Conservation (phyloP, 2,113 vertebrate genomes). For the Collichthys lucidus region DNA sequence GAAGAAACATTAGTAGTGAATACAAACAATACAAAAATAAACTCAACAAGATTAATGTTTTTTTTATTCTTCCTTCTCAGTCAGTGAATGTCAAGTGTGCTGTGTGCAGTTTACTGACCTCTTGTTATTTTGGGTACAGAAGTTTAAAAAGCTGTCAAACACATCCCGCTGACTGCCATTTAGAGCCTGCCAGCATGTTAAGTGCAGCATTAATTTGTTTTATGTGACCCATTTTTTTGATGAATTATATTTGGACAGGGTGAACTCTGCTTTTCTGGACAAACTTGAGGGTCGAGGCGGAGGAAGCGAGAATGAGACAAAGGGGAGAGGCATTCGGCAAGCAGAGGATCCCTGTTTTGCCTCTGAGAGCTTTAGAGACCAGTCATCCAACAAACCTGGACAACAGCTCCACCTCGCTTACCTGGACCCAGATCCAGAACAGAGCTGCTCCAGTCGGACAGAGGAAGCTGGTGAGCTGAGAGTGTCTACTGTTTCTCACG, state of each 20-base stretch:
- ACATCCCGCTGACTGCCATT: constrained; percentile 6
- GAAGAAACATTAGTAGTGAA: not conserved
- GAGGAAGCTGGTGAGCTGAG: constrained; percentile 64
- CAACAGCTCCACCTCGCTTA: constrained; percentile 22
- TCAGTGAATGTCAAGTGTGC: constrained; percentile 4
- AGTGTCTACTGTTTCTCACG: constrained; percentile 40
- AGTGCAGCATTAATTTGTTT: not conserved
- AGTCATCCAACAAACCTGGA: not conserved
- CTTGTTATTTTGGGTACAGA: constrained; percentile 23
- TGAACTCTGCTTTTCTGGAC: constrained; percentile 89
- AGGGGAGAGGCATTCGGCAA: not conserved
- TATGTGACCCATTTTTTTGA: constrained; percentile 2
- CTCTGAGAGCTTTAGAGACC: not conserved
- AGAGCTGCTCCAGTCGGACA: constrained; percentile 27
- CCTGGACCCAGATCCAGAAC: constrained; percentile 34
- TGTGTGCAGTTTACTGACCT: constrained; percentile 21
- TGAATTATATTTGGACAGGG: constrained; percentile 79
- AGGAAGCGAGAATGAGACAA: constrained; percentile 27
- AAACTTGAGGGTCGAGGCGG: constrained; percentile 75
- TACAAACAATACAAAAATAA: not conserved
- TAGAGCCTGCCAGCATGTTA: constrained; percentile 14
- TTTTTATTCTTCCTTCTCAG: constrained; percentile 21
- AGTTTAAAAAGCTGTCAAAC: constrained; percentile 55
- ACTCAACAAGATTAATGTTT: constrained; percentile 31
- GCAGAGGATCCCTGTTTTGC: not conserved